Evolutionary conservation across 2,113 vertebrate species (phyloP).

Genomic region (Tamias sibiricus): DNA sequence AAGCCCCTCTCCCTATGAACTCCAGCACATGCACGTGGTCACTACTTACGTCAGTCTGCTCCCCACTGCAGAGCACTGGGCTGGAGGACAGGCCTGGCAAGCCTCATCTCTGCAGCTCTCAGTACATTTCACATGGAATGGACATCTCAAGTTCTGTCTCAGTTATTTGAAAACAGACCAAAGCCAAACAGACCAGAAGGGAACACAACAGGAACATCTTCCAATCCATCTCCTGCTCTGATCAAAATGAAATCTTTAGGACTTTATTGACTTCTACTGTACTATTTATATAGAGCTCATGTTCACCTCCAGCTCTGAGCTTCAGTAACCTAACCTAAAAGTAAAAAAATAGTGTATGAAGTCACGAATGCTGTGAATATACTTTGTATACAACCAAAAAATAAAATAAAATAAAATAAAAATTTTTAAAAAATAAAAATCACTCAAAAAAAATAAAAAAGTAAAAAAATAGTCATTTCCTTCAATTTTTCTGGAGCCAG

Average conservation of each 20-base stretch:
- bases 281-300: not conserved
- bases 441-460: too few relatives aligned
- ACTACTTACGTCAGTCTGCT: not conserved
- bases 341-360: too few relatives aligned
- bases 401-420: too few relatives aligned
- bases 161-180: not conserved
- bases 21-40: not conserved
- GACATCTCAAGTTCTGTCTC: not conserved
- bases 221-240: not conserved
- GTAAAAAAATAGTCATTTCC: not conserved
- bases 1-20: not conserved
- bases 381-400: too few relatives aligned
- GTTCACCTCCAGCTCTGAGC: not conserved
- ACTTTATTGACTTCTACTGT: not conserved
- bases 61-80: not conserved
- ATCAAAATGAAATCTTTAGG: slow-evolving; percentile 27
- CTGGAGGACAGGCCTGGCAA: not conserved
- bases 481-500: not conserved
- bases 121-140: not conserved
- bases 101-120: not conserved
- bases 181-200: not conserved
- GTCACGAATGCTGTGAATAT: too few relatives aligned
- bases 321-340: slow-evolving; percentile 19
- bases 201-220: not conserved
- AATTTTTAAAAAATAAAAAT: too few relatives aligned